Evolutionary conservation across 1,140 invertebrate species (phyloP).

Genomic region (Drosophila bipectinata): DNA sequence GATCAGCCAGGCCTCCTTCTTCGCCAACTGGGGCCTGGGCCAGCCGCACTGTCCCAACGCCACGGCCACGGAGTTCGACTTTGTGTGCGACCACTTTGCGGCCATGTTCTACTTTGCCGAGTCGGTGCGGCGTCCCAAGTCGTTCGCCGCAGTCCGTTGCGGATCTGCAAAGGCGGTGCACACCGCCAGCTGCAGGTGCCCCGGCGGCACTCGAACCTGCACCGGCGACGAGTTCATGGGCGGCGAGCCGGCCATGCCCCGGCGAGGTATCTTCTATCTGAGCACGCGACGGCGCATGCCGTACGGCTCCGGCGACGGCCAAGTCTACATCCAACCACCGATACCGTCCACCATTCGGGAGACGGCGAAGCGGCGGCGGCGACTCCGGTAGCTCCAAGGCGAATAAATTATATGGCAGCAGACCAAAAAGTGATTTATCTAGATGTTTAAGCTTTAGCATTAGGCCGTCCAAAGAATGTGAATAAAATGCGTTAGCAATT

Average conservation of each 20-base stretch:
- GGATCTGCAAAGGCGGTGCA: conserved; percentile 25
- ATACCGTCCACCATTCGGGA: conserved; percentile 43
- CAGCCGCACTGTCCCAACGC: conserved; percentile 88
- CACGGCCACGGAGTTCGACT: conserved; percentile 75
- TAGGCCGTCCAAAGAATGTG: conserved; percentile 31
- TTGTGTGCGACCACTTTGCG: conserved; percentile 75
- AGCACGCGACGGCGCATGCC: conserved; percentile 57
- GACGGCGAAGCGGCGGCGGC: conserved; percentile 15
- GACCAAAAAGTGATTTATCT: conserved; percentile 45
- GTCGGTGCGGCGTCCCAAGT: conserved; percentile 59
- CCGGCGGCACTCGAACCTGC: conserved; percentile 4
- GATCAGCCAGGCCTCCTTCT: conserved; percentile 89
- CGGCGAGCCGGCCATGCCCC: conserved; percentile 72
- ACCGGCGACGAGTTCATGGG: conserved; percentile 65
- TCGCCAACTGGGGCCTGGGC: conserved; percentile 87
- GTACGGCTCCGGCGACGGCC: conserved; percentile 48
- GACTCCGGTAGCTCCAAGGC: conserved; percentile 4
- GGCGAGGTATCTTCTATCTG: conserved; percentile 68
- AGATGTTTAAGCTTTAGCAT: conserved; percentile 2
- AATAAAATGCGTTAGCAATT: conserved; percentile 8
- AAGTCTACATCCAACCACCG: conserved; percentile 58
- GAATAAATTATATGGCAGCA: conserved; percentile 2
- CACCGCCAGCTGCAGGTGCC: conserved; percentile 50
- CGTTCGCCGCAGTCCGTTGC: conserved; percentile 65
- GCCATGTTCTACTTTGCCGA: conserved; percentile 76